Evolutionary conservation across 1,140 invertebrate genomes (phyloP).

Genomic region (Drosophila bipectinata): DNA sequence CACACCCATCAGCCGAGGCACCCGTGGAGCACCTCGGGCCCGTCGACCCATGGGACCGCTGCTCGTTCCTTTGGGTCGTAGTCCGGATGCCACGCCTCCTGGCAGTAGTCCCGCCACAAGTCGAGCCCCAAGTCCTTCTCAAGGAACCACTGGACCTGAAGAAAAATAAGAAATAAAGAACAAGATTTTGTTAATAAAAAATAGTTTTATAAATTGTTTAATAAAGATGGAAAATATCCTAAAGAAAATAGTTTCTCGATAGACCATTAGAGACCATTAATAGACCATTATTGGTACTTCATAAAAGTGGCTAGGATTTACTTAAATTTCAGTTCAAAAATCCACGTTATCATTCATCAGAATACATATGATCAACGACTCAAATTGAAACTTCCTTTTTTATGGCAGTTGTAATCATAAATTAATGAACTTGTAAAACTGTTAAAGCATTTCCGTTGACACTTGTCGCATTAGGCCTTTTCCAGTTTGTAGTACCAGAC

Average conservation of each 20-base stretch:
- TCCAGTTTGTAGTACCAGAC: conserved; percentile 56
- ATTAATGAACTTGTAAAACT: conserved; percentile 75
- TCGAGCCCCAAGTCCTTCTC: conserved; percentile 58
- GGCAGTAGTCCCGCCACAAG: conserved; percentile 76
- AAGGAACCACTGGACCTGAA: not conserved
- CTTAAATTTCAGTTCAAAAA: not conserved
- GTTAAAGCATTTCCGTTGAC: conserved; percentile 60
- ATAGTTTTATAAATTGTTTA: too few species aligned
- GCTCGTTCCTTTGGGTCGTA: conserved; percentile 86
- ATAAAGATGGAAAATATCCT: too few species aligned
- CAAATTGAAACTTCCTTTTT: conserved; percentile 3
- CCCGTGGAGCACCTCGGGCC: conserved; percentile 85
- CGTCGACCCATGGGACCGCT: conserved; percentile 86
- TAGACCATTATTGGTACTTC: too few species aligned
- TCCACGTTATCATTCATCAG: not conserved
- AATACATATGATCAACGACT: too few species aligned
- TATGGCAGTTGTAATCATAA: conserved; percentile 35
- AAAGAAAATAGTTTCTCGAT: too few species aligned
- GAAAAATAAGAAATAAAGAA: not conserved
- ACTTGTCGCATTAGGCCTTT: conserved; percentile 26
- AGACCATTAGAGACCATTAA: too few species aligned
- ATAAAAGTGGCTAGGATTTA: not conserved
- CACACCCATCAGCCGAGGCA: conserved; percentile 86
- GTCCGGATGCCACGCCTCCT: conserved; percentile 78
- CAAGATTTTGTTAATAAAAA: not conserved